Base-by-base conservation (phyloP, 2,797 vertebrate genomes). In the Meriones psammophilus region DNA sequence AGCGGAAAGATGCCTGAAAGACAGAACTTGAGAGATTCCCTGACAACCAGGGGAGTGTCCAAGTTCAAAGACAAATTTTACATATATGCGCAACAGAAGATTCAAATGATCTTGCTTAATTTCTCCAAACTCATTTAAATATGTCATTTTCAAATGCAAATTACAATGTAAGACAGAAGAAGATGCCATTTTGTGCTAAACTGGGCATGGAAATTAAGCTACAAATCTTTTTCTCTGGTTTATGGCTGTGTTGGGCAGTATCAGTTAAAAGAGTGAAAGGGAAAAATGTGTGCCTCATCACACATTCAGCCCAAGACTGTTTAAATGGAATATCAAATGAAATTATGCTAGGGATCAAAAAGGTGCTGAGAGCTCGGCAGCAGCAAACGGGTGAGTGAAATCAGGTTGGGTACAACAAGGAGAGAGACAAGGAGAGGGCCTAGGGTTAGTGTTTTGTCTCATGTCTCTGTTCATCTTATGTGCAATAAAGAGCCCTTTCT, bases 141-240 rank as follows among this genome's bases (percentile, higher is more conserved):
- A 62, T 50, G 36, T 46, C 39, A 73, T 62, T 77, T 94, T 26
- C 10, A 80, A 91, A 83, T 84, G 12, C 46, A 95, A 94, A 79
- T 92, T 79, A 92, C 13, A 90, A 83, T 66, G 42, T 0, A 89
- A 86, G 50, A 62, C 3, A 89, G 56, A 93, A 68, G 6, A 94
- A 93, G 94, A 86, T 50, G 66, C 0, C 71, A 91, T 30, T 68
- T 80, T 91, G 20, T 76, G 54, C 54, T 94, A 83, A 95, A 9
- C 22, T 64, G 6, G 13, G 28, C 68, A 96, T 22, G 5, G 66
- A 85, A 92, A 94, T 62, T 74, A 78, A 91, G 20, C 54, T 58
- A 76, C 60, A 28, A 62, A 9, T 60, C 1, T 83, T 84, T 84
- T 76, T 36, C 18, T 60, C 22, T 58, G 14, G 85, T 60, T 76